Evolutionary conservation across 2,113 vertebrate species (phyloP).

Genomic region (Odocoileus hemionus): DNA sequence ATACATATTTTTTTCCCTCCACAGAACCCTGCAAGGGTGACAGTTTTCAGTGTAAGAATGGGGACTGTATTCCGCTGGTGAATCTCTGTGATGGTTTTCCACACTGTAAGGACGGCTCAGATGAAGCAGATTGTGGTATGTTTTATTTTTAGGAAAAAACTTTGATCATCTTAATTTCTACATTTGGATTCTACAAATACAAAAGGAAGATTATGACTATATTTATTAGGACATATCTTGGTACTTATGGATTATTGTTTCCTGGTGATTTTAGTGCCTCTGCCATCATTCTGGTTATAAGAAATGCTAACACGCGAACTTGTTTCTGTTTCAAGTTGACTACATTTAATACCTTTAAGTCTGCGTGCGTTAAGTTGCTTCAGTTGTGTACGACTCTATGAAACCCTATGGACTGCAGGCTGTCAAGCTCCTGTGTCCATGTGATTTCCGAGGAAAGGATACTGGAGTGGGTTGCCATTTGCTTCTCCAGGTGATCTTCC

Average conservation of each 20-base stretch:
- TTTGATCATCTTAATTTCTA: not conserved
- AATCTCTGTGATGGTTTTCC: slow-evolving; percentile 82
- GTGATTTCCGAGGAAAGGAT: not conserved
- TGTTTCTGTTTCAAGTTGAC: not conserved
- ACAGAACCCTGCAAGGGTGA: slow-evolving; percentile 84
- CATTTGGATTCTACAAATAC: not conserved
- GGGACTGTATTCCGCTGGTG: slow-evolving; percentile 82
- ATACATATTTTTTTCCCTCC: slow-evolving; percentile 6
- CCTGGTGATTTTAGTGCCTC: not conserved
- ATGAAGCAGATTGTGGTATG: slow-evolving; percentile 91
- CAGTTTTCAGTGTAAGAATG: slow-evolving; percentile 84
- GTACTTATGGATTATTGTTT: not conserved
- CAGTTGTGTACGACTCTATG: not conserved
- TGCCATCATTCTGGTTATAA: not conserved
- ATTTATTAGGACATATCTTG: not conserved
- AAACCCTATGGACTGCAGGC: not conserved
- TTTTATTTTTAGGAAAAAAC: not conserved
- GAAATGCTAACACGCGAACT: not conserved
- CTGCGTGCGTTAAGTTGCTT: not conserved
- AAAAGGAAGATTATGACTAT: not conserved
- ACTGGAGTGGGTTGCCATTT: not conserved
- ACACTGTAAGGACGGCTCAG: slow-evolving; percentile 89
- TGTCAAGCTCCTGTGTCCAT: not conserved
- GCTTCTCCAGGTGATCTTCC: not conserved
- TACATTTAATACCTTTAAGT: not conserved